Conservation (phyloP, 1,140 invertebrate genomes). For the Neodiprion pinetum region DNA sequence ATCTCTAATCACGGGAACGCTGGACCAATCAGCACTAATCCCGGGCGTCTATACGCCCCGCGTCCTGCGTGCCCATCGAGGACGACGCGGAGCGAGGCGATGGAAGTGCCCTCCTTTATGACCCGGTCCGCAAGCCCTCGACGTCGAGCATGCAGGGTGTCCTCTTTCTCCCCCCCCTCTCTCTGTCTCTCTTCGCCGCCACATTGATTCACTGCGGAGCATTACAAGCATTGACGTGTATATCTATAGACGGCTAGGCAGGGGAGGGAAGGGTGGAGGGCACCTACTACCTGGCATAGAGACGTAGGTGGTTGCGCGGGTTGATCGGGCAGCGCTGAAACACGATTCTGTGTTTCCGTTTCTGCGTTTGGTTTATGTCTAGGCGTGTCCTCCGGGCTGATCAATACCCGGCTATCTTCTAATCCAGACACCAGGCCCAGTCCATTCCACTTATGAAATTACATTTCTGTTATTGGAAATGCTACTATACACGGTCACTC, state of each 20-base stretch:
- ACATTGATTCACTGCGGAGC: constrained; percentile 4
- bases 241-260: not conserved
- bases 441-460: constrained; percentile 5
- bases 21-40: constrained; percentile 31
- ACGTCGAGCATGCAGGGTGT: no score
- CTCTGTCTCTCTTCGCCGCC: not conserved
- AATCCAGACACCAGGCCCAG: constrained; percentile 2
- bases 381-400: constrained; percentile 2
- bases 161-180: no score
- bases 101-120: constrained; percentile 5
- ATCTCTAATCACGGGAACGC: constrained; percentile 30
- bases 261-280: not conserved
- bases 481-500: not conserved
- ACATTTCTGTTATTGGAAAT: constrained; percentile 7
- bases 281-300: not conserved
- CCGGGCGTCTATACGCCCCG: constrained; percentile 9
- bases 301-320: not conserved
- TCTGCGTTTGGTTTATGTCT: constrained; percentile 2
- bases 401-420: constrained; percentile 7
- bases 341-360: not conserved
- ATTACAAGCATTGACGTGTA: constrained; percentile 3
- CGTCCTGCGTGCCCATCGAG: not conserved
- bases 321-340: not conserved
- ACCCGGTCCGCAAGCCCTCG: not conserved
- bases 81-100: not conserved